These are phyloP conservation scores for Drymodes brunneopygia DNA, from an alignment of 2,113 vertebrate species.

Conservation along the genomic window DNA sequence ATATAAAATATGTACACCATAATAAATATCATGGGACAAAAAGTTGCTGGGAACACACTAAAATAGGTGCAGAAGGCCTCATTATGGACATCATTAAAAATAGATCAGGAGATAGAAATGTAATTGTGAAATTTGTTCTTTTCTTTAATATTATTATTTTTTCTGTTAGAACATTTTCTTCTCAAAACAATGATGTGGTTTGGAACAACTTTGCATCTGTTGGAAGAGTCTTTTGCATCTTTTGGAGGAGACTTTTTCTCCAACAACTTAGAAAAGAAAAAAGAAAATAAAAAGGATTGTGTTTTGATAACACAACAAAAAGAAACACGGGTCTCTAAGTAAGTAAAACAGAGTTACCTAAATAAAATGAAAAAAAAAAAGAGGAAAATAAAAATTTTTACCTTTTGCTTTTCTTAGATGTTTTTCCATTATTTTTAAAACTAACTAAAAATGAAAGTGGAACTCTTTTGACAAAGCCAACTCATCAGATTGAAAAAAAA, in stretches of 20 bases:
- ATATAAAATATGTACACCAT: conserved; percentile 6
- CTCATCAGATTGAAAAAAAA: background rate
- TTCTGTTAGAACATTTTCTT: background rate
- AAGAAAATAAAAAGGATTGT: fast-evolving
- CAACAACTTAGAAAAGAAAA: background rate
- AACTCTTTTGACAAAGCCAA: background rate
- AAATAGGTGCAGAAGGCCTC: conserved; percentile 1
- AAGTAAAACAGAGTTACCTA: background rate
- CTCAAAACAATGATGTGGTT: background rate
- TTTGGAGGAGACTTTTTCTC: background rate
- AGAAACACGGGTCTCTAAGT: background rate
- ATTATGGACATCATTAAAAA: conserved; percentile 13
- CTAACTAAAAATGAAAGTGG: background rate
- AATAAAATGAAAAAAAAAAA: background rate
- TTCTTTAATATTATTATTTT: background rate
- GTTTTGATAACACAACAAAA: background rate
- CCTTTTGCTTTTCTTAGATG: background rate
- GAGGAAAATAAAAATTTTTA: fast-evolving
- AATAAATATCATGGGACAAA: background rate
- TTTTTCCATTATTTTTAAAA: background rate
- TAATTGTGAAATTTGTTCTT: background rate
- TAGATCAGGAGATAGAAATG: background rate
- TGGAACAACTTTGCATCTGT: background rate
- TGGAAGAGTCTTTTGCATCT: background rate
- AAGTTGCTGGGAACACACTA: background rate